Percentiles rank a stretch among this genome's conserved stretches.
Conservation (phyloP, 2,888 invertebrate species). For the Drosophila anomalata region DNA sequence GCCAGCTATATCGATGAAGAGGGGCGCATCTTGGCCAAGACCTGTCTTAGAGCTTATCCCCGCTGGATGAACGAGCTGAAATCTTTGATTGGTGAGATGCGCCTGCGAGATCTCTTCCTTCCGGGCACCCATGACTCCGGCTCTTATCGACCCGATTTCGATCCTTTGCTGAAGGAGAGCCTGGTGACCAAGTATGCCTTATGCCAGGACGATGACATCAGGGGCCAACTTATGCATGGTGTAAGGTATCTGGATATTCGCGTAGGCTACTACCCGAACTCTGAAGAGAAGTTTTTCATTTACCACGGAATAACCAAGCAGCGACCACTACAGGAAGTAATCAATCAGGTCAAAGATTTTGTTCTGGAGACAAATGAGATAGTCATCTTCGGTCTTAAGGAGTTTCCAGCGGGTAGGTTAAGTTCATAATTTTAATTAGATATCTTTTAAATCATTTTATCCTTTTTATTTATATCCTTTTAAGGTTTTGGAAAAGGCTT, state of each 20-base stretch:
- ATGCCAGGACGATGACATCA: constrained; percentile 86
- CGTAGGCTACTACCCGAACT: constrained; percentile 85
- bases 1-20: constrained; percentile 81
- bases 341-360: constrained; percentile 85
- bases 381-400: constrained; percentile 86
- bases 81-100: constrained; percentile 83
- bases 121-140: constrained; percentile 90
- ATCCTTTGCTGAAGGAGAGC: constrained; percentile 81
- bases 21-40: constrained; percentile 80
- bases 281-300: constrained; percentile 84
- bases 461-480: background rate
- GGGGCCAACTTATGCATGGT: constrained; percentile 86
- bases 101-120: constrained; percentile 86
- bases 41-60: constrained; percentile 85
- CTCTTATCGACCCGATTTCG: constrained; percentile 84
- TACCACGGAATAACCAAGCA: constrained; percentile 86
- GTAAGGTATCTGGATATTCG: constrained; percentile 87
- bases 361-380: constrained; percentile 86
- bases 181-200: constrained; percentile 85
- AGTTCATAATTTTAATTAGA: background rate
- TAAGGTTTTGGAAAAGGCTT: constrained; percentile 84
- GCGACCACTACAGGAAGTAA: constrained; percentile 84
- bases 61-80: constrained; percentile 86
- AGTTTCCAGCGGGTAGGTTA: constrained; percentile 86
- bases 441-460: no score